Percentiles rank a stretch among this genome's conserved stretches.
phyloP scores from a whole-genome alignment of 2,113 vertebrate genomes.

The Tinamus guttatus region DNA sequence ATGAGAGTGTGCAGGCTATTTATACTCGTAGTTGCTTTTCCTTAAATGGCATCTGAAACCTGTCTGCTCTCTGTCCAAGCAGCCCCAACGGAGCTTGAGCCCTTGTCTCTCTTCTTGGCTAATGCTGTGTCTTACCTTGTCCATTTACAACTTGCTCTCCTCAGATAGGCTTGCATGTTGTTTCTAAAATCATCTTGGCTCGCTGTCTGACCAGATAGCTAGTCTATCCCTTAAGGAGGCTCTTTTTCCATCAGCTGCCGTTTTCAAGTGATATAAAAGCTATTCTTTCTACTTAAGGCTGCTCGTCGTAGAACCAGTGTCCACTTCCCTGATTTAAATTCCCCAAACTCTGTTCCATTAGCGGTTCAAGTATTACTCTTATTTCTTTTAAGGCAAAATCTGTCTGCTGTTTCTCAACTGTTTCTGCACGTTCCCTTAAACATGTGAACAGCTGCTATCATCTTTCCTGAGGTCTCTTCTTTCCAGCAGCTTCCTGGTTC shows the following conservation, averaged over 20 bases:
- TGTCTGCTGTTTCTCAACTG: neutral
- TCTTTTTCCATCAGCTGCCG: neutral
- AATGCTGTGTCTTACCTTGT: neutral
- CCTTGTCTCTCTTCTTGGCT: constrained; percentile 20
- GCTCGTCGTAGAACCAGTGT: neutral
- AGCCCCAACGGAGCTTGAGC: neutral
- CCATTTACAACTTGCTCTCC: neutral
- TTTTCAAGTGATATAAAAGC: neutral
- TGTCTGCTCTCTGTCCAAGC: constrained; percentile 18
- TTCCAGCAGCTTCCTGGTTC: neutral
- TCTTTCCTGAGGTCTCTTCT: neutral
- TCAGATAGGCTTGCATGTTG: neutral
- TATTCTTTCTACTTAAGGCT: neutral
- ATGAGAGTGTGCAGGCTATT: neutral
- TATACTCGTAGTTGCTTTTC: constrained; percentile 25
- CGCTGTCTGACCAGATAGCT: neutral
- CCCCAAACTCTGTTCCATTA: neutral
- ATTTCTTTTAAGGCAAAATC: neutral
- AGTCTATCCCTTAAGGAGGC: neutral
- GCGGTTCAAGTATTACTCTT: neutral
- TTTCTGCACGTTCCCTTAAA: neutral
- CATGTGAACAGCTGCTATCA: neutral
- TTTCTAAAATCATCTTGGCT: neutral
- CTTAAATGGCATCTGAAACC: constrained; percentile 25
- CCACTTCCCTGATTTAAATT: neutral